phyloP scores from a whole-genome alignment of 30 jellyfish, hydroid and myxozoan species.

The Pseudorhiza aurosa region DNA sequence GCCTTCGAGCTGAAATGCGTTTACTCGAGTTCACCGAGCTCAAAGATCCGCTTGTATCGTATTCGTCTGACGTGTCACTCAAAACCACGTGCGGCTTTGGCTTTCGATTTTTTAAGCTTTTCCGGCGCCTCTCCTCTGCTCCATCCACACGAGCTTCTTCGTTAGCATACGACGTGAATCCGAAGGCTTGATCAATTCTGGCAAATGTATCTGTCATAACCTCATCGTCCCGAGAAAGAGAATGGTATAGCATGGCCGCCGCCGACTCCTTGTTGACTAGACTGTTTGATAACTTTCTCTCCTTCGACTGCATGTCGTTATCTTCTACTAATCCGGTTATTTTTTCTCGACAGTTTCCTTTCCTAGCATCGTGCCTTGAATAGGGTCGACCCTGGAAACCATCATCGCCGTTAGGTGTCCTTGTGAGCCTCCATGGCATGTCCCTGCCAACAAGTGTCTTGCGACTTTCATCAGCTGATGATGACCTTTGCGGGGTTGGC shows the following conservation, averaged over 20 bases:
- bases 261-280: slow-evolving; percentile 54
- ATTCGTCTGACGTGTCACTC: slow-evolving; percentile 80
- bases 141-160: slow-evolving; percentile 24
- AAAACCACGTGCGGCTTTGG: neutral
- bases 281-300: slow-evolving; percentile 14
- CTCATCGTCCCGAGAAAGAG: slow-evolving; percentile 31
- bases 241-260: slow-evolving; percentile 3
- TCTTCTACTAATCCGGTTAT: neutral
- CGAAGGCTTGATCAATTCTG: slow-evolving; percentile 92
- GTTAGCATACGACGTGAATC: slow-evolving; percentile 61
- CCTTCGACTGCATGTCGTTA: neutral
- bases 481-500: slow-evolving; percentile 5
- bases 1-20: neutral
- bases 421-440: slow-evolving; percentile 5
- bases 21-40: neutral
- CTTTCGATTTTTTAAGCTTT: slow-evolving; percentile 53
- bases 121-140: slow-evolving; percentile 48
- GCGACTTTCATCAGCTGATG: neutral
- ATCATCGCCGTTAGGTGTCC: neutral
- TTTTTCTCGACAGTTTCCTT: slow-evolving; percentile 4
- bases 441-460: neutral
- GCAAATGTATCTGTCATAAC: slow-evolving; percentile 82
- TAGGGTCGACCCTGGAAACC: neutral
- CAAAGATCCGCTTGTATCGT: slow-evolving; percentile 2
- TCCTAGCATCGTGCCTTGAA: slow-evolving; percentile 19